Conservation (phyloP, 2,888 invertebrate species). For the Eurytoma adleriae region DNA sequence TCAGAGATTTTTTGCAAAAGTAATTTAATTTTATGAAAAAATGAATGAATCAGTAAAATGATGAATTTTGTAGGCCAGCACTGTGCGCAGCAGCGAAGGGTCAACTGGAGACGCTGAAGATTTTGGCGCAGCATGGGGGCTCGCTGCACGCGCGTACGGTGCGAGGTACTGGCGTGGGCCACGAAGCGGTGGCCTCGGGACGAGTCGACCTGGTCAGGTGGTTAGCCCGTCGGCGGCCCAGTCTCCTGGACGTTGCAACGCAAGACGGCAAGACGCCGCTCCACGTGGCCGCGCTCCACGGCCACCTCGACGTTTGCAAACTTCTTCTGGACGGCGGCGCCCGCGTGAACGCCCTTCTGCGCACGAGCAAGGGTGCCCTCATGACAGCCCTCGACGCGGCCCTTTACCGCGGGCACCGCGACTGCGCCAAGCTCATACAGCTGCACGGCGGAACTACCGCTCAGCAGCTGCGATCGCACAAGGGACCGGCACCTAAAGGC, state of each 20-base stretch:
- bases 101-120: conserved; percentile 90
- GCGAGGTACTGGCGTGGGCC: conserved; percentile 95
- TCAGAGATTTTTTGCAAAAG: no score
- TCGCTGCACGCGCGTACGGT: conserved; percentile 95
- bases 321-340: conserved; percentile 89
- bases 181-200: conserved; percentile 96
- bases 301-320: conserved; percentile 95
- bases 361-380: conserved; percentile 88
- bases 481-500: conserved; percentile 64
- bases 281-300: conserved; percentile 95
- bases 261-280: conserved; percentile 95
- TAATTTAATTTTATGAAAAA: neutral
- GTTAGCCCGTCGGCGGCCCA: conserved; percentile 89
- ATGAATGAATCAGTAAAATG: neutral
- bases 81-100: conserved; percentile 98
- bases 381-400: conserved; percentile 96
- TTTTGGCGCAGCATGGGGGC: conserved; percentile 85
- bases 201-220: conserved; percentile 92
- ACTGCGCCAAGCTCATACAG: conserved; percentile 94
- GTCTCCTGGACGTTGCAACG: conserved; percentile 91
- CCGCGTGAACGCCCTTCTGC: conserved; percentile 89
- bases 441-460: conserved; percentile 93
- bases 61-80: conserved; percentile 81
- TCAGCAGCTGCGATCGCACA: conserved; percentile 67
- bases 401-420: conserved; percentile 88